Evolutionary conservation across 2,888 invertebrate species (phyloP).

Genomic region (Bembecia ichneumoniformis): DNA sequence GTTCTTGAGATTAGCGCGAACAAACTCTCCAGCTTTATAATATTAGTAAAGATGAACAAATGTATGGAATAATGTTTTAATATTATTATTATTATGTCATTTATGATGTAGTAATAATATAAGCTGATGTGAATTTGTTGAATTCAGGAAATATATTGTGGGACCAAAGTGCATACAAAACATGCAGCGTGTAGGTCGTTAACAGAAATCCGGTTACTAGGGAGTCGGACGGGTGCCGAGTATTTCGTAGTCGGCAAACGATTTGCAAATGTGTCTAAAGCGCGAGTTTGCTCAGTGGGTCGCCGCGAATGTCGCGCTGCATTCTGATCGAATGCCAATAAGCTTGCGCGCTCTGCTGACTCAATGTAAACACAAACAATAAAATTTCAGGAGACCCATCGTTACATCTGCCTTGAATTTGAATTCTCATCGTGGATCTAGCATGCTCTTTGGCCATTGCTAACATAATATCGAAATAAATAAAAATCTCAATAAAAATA

Average conservation of each 20-base stretch:
- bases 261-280: conserved; percentile 47
- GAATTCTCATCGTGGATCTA: too few species aligned
- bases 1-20: too few species aligned
- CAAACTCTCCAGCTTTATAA: too few species aligned
- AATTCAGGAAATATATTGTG: conserved; percentile 25
- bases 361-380: conserved; percentile 8
- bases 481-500: too few species aligned
- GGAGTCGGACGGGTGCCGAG: conserved; percentile 42
- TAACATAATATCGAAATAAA: too few species aligned
- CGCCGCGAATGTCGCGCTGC: conserved; percentile 18
- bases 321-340: conserved; percentile 31
- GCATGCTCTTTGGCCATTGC: too few species aligned
- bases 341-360: background rate
- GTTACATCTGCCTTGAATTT: too few species aligned
- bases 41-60: too few species aligned
- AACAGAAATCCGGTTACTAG: conserved; percentile 57
- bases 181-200: conserved; percentile 54
- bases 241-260: conserved; percentile 54
- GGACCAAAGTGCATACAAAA: conserved; percentile 44
- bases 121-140: background rate
- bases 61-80: too few species aligned
- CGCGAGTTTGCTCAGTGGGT: conserved; percentile 46
- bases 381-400: conserved; percentile 3
- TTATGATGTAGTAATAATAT: background rate
- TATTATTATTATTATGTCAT: too few species aligned